Conservation (phyloP, 2,888 invertebrate species). For the Euphydryas editha region DNA sequence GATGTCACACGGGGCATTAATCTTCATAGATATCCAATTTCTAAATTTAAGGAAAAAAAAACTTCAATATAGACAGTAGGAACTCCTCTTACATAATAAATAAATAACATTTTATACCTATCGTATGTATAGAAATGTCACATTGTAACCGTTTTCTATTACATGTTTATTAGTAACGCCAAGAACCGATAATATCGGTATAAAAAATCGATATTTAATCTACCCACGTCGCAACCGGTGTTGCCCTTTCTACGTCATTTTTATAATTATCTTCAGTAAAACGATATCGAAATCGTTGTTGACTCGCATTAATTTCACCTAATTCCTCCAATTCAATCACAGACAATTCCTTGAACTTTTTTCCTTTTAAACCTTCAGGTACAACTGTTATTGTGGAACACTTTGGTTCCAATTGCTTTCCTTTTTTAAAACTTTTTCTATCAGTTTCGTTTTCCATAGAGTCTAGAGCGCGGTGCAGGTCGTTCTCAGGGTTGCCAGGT, state of each 20-base stretch:
- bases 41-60: no score
- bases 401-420: constrained; percentile 18
- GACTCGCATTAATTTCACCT: constrained; percentile 62
- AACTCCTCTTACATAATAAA: no score
- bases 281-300: constrained; percentile 69
- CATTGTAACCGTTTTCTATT: no score
- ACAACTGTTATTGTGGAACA: constrained; percentile 31
- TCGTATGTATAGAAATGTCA: no score
- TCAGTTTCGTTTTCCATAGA: constrained; percentile 65
- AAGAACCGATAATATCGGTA: no score
- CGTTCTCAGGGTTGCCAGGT: constrained; percentile 64
- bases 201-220: constrained; percentile 51
- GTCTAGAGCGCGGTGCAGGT: constrained; percentile 65
- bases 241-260: constrained; percentile 54
- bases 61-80: no score
- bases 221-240: constrained; percentile 62
- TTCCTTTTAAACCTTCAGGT: constrained; percentile 63
- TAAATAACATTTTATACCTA: no score
- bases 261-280: constrained; percentile 66
- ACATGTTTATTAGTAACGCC: no score
- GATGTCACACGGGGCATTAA: no score
- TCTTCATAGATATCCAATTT: no score
- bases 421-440: constrained; percentile 37
- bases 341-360: constrained; percentile 64
- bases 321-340: constrained; percentile 63